Conservation (phyloP, 2,888 invertebrate genomes). For the Laspeyria flexula region DNA sequence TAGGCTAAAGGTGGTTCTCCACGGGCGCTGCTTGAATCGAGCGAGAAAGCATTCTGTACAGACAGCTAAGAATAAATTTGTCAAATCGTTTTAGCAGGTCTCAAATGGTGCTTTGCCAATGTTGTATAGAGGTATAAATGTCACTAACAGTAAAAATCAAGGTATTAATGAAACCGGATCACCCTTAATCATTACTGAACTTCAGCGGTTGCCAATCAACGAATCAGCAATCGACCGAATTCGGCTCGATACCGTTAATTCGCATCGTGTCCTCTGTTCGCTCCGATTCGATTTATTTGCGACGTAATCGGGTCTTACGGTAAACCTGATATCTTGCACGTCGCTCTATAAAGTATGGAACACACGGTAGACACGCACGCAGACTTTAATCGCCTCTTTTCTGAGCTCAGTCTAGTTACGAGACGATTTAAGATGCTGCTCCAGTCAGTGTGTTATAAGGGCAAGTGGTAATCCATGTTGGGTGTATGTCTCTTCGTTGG, state of each 20-base stretch:
- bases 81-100: too few relatives aligned
- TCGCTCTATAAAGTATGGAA: conserved; percentile 56
- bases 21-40: too few relatives aligned
- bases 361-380: conserved; percentile 42
- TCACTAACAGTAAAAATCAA: conserved; percentile 19
- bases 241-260: conserved; percentile 76
- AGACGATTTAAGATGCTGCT: conserved; percentile 28
- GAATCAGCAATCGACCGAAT: conserved; percentile 57
- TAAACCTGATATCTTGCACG: conserved; percentile 63
- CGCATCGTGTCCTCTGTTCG: conserved; percentile 51
- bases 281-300: conserved; percentile 73
- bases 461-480: conserved; percentile 1
- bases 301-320: conserved; percentile 77
- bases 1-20: too few relatives aligned
- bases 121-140: neutral
- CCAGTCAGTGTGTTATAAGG: conserved; percentile 21
- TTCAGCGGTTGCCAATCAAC: conserved; percentile 33
- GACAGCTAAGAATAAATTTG: too few relatives aligned
- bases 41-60: too few relatives aligned
- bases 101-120: too few relatives aligned
- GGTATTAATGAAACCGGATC: conserved; percentile 8
- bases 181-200: conserved; percentile 27
- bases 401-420: conserved; percentile 33
- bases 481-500: neutral
- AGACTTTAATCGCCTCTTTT: conserved; percentile 36